Evolutionary conservation across 2,888 invertebrate species (phyloP).

Genomic region (Ectemnius continuus): DNA sequence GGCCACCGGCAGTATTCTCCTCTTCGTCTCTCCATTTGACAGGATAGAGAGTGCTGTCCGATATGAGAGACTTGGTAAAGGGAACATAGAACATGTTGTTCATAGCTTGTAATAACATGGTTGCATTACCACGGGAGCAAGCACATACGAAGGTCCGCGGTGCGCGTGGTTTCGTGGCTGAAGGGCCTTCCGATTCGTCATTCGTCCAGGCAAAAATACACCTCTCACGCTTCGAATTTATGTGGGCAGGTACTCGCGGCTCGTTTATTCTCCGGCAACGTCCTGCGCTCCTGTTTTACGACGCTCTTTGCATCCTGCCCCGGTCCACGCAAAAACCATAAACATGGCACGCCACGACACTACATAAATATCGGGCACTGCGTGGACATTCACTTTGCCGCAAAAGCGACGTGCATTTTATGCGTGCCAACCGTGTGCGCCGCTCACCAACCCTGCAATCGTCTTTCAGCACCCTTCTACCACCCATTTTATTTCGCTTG

Average conservation of each 20-base stretch:
- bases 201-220: conserved; percentile 28
- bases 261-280: conserved; percentile 67
- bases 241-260: conserved; percentile 59
- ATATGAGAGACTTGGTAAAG: conserved; percentile 1
- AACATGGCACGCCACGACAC: conserved; percentile 67
- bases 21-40: too few relatives aligned
- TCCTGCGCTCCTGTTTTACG: conserved; percentile 66
- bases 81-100: conserved; percentile 13
- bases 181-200: conserved; percentile 22
- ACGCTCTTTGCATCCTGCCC: conserved; percentile 67
- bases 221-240: conserved; percentile 57
- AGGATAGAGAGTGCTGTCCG: too few relatives aligned
- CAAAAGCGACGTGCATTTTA: conserved; percentile 50
- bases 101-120: not conserved
- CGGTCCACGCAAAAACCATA: conserved; percentile 65
- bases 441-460: too few relatives aligned
- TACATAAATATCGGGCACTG: conserved; percentile 68
- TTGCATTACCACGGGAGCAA: too few relatives aligned
- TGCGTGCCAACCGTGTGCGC: conserved; percentile 23
- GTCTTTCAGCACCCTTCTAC: too few relatives aligned
- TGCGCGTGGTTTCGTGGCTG: too few relatives aligned
- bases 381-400: conserved; percentile 56
- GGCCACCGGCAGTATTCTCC: too few relatives aligned
- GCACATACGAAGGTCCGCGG: too few relatives aligned
- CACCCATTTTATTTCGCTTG: too few relatives aligned